Percentiles rank a stretch among this genome's conserved stretches.
Conservation (phyloP, 2,888 invertebrate genomes). For the Thereva nobilitata region DNA sequence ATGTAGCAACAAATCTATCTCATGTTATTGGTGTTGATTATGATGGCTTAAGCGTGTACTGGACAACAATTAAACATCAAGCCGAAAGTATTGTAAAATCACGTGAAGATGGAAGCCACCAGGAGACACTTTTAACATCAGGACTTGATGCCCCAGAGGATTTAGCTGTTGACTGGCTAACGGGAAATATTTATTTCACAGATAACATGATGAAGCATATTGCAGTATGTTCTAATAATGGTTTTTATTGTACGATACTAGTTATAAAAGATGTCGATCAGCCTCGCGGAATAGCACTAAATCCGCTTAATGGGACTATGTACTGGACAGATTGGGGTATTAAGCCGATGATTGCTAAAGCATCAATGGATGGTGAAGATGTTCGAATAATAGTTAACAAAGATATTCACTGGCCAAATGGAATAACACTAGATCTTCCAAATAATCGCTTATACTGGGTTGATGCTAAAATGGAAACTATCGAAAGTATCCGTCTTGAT, state of each 20-base stretch:
- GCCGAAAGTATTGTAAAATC: constrained; percentile 74
- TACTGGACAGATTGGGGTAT: constrained; percentile 92
- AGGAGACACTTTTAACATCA: constrained; percentile 65
- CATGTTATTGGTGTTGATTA: constrained; percentile 69
- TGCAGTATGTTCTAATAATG: constrained; percentile 73
- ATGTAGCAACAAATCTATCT: constrained; percentile 60
- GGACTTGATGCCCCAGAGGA: constrained; percentile 76
- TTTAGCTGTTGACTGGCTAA: constrained; percentile 76
- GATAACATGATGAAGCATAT: constrained; percentile 73
- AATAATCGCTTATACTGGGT: constrained; percentile 85
- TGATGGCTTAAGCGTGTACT: constrained; percentile 73
- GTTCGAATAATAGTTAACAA: constrained; percentile 65
- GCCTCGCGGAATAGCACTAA: constrained; percentile 71
- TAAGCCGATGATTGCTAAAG: constrained; percentile 72
- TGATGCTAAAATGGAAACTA: constrained; percentile 71
- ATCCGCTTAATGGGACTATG: constrained; percentile 75
- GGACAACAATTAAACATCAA: constrained; percentile 73
- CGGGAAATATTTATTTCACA: constrained; percentile 80
- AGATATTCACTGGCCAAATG: constrained; percentile 79
- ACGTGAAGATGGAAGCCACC: constrained; percentile 64
- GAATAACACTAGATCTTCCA: constrained; percentile 80
- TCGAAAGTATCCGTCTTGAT: constrained; percentile 69
- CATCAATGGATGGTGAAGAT: constrained; percentile 83
- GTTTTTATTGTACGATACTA: constrained; percentile 67
- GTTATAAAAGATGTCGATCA: constrained; percentile 65